Percentiles rank a stretch among this genome's conserved stretches.
Evolutionary conservation across 2,797 vertebrate genomes (phyloP).

Genomic region (Coregonus suidteri): DNA sequence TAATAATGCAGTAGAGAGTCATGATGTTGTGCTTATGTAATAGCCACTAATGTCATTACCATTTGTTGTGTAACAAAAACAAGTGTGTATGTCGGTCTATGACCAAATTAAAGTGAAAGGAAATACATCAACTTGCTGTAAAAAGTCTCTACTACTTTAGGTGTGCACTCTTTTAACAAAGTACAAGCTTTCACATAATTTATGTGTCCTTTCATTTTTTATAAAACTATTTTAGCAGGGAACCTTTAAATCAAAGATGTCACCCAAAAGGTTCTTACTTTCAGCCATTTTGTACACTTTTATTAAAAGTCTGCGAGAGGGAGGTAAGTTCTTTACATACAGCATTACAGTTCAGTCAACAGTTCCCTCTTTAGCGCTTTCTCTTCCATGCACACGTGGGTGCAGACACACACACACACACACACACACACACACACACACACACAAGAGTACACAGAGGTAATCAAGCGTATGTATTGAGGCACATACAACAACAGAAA

Average conservation of each 20-base stretch:
- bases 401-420: slow-evolving; percentile 22
- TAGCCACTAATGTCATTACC: slow-evolving; percentile 40
- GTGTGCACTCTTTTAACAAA: slow-evolving; percentile 51
- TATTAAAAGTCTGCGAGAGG: slow-evolving; percentile 79
- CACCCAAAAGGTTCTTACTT: slow-evolving; percentile 73
- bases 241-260: slow-evolving; percentile 68
- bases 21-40: slow-evolving; percentile 66
- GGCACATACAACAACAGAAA: slow-evolving; percentile 76
- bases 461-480: slow-evolving; percentile 80
- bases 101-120: slow-evolving; percentile 48
- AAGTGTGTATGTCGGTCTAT: slow-evolving; percentile 33
- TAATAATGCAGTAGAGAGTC: slow-evolving; percentile 57
- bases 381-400: slow-evolving; percentile 41
- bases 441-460: slow-evolving; percentile 65
- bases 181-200: slow-evolving; percentile 57
- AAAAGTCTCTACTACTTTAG: slow-evolving; percentile 32
- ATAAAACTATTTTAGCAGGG: slow-evolving; percentile 63
- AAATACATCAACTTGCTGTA: slow-evolving; percentile 35
- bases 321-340: slow-evolving; percentile 75
- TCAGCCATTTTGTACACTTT: slow-evolving; percentile 60
- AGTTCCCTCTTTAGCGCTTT: slow-evolving; percentile 55
- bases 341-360: slow-evolving; percentile 70
- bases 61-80: slow-evolving; percentile 38
- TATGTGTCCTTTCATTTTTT: slow-evolving; percentile 57
- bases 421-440: slow-evolving; percentile 20